phyloP scores from a whole-genome alignment of 1,140 invertebrate species.

The Hycleus phaleratus region DNA sequence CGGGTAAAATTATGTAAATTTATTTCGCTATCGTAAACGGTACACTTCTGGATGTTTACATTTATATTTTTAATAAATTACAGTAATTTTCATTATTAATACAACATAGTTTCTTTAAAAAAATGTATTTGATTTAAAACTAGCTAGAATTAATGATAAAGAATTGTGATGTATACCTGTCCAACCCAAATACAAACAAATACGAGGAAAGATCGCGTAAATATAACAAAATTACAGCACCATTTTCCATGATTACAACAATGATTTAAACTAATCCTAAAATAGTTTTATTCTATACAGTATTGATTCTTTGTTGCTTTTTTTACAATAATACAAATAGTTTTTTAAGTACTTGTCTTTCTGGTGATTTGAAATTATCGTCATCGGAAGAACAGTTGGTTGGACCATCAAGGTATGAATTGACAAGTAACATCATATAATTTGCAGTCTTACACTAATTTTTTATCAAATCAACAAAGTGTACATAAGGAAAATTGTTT shows the following conservation, averaged over 20 bases:
- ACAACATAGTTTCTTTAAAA: background rate
- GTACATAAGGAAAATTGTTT: too few species aligned
- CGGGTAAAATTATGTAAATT: slow-evolving; percentile 20
- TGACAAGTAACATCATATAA: slow-evolving; percentile 17
- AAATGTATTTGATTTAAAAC: slow-evolving; percentile 7
- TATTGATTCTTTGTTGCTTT: too few species aligned
- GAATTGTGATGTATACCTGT: slow-evolving; percentile 11
- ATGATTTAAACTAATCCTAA: too few species aligned
- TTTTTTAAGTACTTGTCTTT: slow-evolving; percentile 22
- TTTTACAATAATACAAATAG: too few species aligned
- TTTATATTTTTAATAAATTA: slow-evolving; percentile 18
- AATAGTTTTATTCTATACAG: too few species aligned
- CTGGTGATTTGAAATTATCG: background rate
- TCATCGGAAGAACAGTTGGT: background rate
- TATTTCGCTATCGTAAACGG: slow-evolving; percentile 15
- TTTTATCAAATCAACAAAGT: too few species aligned
- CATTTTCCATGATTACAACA: background rate
- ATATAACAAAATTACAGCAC: slow-evolving; percentile 5
- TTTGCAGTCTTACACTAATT: slow-evolving; percentile 13
- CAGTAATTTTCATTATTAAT: slow-evolving; percentile 14
- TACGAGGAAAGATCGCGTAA: background rate
- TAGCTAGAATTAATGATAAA: slow-evolving; percentile 9
- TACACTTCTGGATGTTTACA: slow-evolving; percentile 14
- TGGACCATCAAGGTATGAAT: slow-evolving; percentile 9
- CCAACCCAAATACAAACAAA: slow-evolving; percentile 2